These are phyloP conservation scores for Pseudochaenichthys georgianus DNA, from an alignment of 2,797 vertebrate species.

Conservation along the genomic window DNA sequence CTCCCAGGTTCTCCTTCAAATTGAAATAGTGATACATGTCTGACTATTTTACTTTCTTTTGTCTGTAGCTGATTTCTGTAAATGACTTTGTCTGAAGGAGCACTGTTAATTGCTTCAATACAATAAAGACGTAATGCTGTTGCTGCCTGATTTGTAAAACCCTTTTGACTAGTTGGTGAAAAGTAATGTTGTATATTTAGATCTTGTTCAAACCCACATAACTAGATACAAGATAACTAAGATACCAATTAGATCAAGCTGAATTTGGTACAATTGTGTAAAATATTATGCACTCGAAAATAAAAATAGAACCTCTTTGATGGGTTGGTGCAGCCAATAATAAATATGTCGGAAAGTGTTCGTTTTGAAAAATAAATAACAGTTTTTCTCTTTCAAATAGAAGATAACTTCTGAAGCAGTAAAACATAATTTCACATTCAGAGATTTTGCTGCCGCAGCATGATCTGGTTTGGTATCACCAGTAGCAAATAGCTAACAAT, in stretches of 20 bases:
- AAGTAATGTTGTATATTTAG: background rate
- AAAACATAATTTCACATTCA: background rate
- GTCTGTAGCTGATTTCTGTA: background rate
- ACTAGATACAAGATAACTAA: too few species aligned
- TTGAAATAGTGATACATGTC: background rate
- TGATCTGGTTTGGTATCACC: background rate
- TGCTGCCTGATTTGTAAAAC: background rate
- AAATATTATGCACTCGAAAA: background rate
- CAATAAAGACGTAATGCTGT: background rate
- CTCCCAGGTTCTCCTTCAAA: constrained; percentile 10
- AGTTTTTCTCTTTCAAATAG: background rate
- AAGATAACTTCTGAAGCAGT: constrained; percentile 1
- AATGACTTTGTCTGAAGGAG: background rate
- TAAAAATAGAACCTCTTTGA: background rate
- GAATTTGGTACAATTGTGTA: background rate
- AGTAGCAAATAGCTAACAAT: background rate
- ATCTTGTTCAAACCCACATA: background rate
- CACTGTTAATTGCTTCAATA: background rate
- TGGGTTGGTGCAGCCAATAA: background rate
- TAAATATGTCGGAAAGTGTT: background rate
- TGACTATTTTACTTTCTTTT: background rate
- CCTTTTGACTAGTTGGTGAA: background rate
- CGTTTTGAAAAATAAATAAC: too few species aligned
- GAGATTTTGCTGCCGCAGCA: background rate
- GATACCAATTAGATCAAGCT: background rate